phyloP scores from a whole-genome alignment of 2,888 invertebrate species.

The Lasioglossum zephyrum region DNA sequence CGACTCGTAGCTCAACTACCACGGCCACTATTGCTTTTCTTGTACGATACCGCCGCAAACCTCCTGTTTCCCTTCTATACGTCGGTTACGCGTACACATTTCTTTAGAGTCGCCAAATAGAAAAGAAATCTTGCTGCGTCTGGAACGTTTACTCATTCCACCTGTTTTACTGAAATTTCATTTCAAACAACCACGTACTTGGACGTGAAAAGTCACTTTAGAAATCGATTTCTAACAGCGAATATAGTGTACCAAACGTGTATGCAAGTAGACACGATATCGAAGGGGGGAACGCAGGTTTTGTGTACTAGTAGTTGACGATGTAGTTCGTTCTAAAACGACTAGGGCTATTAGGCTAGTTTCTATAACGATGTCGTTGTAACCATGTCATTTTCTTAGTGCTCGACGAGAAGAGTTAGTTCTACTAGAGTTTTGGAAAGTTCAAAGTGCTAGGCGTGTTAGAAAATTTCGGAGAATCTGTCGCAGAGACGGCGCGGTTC shows the following conservation, averaged over 20 bases:
- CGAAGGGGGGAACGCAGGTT: conserved; percentile 5
- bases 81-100: background rate
- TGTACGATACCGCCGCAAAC: conserved; percentile 1
- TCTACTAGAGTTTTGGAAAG: conserved; percentile 2
- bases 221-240: background rate
- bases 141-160: background rate
- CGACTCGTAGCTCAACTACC: conserved; percentile 18
- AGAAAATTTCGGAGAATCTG: background rate
- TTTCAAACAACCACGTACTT: background rate
- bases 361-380: conserved; percentile 14
- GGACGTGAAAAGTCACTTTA: background rate
- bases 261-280: background rate
- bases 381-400: conserved; percentile 1
- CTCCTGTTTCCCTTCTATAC: conserved; percentile 3
- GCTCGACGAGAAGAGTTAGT: background rate
- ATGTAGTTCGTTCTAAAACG: conserved; percentile 27
- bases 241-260: conserved; percentile 13
- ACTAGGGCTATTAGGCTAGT: conserved; percentile 14
- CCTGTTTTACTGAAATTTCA: background rate
- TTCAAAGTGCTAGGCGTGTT: background rate
- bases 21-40: conserved; percentile 23
- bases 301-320: conserved; percentile 8
- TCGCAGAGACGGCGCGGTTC: too few species aligned
- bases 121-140: background rate
- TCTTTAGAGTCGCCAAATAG: background rate